phyloP scores from a whole-genome alignment of 2,113 vertebrate genomes.

The Melanotaenia duboulayi region DNA sequence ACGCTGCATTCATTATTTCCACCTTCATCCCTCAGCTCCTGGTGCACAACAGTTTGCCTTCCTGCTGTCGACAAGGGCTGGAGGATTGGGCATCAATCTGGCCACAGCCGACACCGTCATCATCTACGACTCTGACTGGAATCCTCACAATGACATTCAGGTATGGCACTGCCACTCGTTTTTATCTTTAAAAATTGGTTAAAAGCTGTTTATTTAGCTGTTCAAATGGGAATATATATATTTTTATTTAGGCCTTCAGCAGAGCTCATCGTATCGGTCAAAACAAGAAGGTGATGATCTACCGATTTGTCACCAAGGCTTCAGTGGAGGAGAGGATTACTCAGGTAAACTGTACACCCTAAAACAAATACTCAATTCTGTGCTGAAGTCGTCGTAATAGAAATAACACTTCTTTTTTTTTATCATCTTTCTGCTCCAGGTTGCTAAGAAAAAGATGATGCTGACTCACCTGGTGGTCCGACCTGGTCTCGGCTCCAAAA shows the following conservation, averaged over 20 bases:
- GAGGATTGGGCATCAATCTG: conserved; percentile 96
- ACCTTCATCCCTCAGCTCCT: conserved; percentile 82
- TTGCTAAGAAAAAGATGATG: conserved; percentile 99
- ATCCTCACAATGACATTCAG: conserved; percentile 98
- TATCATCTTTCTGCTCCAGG: conserved; percentile 61
- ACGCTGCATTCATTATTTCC: not conserved
- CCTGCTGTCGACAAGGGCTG: conserved; percentile 95
- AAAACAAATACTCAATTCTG: no score
- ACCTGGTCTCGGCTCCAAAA: conserved; percentile 95
- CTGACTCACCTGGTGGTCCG: conserved; percentile 95
- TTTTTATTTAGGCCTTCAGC: conserved; percentile 89
- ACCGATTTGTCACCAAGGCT: conserved; percentile 96
- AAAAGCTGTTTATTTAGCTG: not conserved
- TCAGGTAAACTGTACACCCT: conserved; percentile 74
- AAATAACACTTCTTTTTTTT: not conserved
- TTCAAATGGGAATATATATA: no score
- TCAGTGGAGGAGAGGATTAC: conserved; percentile 98
- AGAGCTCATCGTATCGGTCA: conserved; percentile 98
- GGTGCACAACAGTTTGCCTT: conserved; percentile 97
- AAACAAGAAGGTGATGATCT: conserved; percentile 99
- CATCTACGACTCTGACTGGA: conserved; percentile 99
- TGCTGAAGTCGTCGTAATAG: no score
- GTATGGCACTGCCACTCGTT: conserved; percentile 55
- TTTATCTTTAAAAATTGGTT: not conserved
- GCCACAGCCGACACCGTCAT: conserved; percentile 97